Evolutionary conservation across 2,888 invertebrate species (phyloP), one percentile per base, ranked within the genome.

Genomic region (Kuschelorhynchus macadamiae): DNA sequence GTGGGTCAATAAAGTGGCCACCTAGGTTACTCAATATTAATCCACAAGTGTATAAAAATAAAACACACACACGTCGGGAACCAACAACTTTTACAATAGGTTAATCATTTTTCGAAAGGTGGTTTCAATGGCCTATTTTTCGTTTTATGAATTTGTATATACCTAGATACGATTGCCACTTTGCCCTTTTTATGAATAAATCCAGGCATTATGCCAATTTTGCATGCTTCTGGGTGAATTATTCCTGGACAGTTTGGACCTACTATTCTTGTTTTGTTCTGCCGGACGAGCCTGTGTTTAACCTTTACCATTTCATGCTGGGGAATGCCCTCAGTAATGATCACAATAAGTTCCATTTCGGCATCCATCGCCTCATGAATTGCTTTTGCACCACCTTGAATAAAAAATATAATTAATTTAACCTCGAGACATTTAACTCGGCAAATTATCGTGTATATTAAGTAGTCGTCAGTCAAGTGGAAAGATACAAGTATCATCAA

Each of bases 211-310:
- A 79, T 80, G 5, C 79, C 94, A 79, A 95, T 93, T 85, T 93
- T 94, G 81, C 94, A 94, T 86, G 89, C 83, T 74, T 86, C 88
- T 3, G 90, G 88, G 25, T 90, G 90, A 77, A 94, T 94, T 71
- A 94, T 90, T 73, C 81, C 94, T 7, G 94, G 94, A 81, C 94
- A 94, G 81, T 94, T 95, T 1, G 94, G 94, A 0, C 94, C 94
- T 73, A 94, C 87, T 9, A 95, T 85, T 72, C 94, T 86, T 1
- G 91, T 89, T 81, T 92, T 92, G 76, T 83, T 86, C 81, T 94
- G 92, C 75, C 86, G 80, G 0, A 87, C 71, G 16, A 91, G 82
- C 33, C 64, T 39, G 71, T 89, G 85, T 80, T 92, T 92, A 5
- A 95, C 91, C 77, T 87, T 86, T 9, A 94, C 93, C 94, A 95